Evolutionary conservation across 2,888 invertebrate genomes (phyloP).

Genomic region (Apeira syringaria): DNA sequence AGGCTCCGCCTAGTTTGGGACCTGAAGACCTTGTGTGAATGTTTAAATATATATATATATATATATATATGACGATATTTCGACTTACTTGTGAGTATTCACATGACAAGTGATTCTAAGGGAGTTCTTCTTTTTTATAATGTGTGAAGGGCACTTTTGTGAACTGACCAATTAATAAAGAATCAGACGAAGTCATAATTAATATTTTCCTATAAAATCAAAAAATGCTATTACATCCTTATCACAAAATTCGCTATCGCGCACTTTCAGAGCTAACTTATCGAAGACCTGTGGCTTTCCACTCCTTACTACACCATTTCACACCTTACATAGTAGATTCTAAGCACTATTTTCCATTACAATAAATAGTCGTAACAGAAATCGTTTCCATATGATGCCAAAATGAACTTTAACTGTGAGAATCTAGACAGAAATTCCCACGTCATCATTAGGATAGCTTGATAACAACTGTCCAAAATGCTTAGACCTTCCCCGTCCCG

Average conservation of each 20-base stretch:
- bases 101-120: no score
- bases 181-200: no score
- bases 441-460: constrained; percentile 24
- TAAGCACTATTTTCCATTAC: constrained; percentile 15
- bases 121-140: no score
- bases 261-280: constrained; percentile 70
- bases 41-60: no score
- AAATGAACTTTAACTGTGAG: neutral
- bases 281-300: constrained; percentile 77
- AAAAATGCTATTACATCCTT: constrained; percentile 40
- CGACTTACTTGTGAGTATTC: no score
- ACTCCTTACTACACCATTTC: constrained; percentile 1
- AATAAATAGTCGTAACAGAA: no score
- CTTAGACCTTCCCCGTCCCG: constrained; percentile 40
- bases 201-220: neutral
- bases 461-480: constrained; percentile 50
- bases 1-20: no score
- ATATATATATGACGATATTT: no score
- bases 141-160: no score
- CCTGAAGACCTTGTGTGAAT: no score
- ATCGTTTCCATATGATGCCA: no score
- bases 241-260: constrained; percentile 32
- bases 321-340: constrained; percentile 19
- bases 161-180: no score
- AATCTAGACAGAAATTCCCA: constrained; percentile 19